Conservation (phyloP, 1,140 invertebrate genomes). For the Steinernema feltiae region DNA sequence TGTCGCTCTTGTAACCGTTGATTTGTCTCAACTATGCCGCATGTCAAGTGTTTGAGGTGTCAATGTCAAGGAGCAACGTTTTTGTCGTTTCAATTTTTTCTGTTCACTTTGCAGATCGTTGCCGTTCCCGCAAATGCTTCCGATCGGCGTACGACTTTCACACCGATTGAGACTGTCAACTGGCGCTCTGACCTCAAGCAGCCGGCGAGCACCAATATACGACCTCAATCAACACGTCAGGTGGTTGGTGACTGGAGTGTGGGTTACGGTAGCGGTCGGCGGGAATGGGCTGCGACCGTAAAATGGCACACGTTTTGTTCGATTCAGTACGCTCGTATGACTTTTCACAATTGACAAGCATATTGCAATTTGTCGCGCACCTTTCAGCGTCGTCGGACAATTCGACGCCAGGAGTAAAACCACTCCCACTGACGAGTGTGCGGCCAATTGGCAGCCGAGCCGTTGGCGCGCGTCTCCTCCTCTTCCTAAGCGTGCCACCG, state of each 20-base stretch:
- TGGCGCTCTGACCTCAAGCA: neutral
- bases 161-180: neutral
- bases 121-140: too few relatives aligned
- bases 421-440: neutral
- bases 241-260: neutral
- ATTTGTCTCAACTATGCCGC: too few relatives aligned
- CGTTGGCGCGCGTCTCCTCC: conserved; percentile 6
- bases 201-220: neutral
- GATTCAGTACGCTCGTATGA: conserved; percentile 13
- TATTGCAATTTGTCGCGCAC: conserved; percentile 15
- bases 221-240: conserved; percentile 9
- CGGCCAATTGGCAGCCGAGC: conserved; percentile 14
- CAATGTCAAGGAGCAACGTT: too few relatives aligned
- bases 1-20: too few relatives aligned
- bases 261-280: neutral
- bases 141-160: too few relatives aligned
- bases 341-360: conserved; percentile 14
- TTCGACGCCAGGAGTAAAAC: conserved; percentile 1
- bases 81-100: too few relatives aligned
- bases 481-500: conserved; percentile 1
- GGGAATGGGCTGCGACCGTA: conserved; percentile 1
- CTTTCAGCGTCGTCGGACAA: neutral
- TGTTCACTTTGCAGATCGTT: too few relatives aligned
- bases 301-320: conserved; percentile 14
- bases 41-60: too few relatives aligned